phyloP scores from a whole-genome alignment of 1,140 invertebrate species.

The Rhopalosiphum maidis region DNA sequence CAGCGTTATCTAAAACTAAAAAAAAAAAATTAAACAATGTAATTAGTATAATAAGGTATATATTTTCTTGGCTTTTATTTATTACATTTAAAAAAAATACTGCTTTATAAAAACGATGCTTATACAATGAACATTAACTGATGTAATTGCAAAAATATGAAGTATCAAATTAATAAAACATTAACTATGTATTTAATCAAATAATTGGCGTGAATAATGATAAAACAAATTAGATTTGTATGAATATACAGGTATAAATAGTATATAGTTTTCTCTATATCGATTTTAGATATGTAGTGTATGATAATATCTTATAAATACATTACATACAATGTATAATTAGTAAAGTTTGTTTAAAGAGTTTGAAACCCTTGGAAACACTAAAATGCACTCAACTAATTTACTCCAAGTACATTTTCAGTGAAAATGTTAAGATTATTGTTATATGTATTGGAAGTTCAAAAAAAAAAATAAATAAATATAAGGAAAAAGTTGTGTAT shows the following conservation, averaged over 20 bases:
- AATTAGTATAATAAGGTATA: no score
- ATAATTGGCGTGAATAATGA: neutral
- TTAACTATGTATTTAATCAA: neutral
- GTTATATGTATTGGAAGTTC: neutral
- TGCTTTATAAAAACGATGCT: neutral
- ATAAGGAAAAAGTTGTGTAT: neutral
- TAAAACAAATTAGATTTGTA: neutral
- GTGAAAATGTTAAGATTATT: neutral
- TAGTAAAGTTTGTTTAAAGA: constrained; percentile 17
- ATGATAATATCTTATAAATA: neutral
- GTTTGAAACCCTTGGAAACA: neutral
- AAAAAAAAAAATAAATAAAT: neutral
- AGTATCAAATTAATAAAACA: neutral
- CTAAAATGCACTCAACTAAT: constrained; percentile 16
- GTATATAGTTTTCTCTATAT: neutral
- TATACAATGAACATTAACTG: neutral
- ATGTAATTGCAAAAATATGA: no score
- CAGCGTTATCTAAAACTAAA: no score
- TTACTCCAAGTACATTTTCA: neutral
- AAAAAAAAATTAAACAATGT: no score
- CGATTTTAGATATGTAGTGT: neutral
- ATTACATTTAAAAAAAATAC: neutral
- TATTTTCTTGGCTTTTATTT: neutral
- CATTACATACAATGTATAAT: neutral
- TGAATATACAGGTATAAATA: neutral